Conservation (phyloP, 2,113 vertebrate species). For the Pardalotus punctatus region DNA sequence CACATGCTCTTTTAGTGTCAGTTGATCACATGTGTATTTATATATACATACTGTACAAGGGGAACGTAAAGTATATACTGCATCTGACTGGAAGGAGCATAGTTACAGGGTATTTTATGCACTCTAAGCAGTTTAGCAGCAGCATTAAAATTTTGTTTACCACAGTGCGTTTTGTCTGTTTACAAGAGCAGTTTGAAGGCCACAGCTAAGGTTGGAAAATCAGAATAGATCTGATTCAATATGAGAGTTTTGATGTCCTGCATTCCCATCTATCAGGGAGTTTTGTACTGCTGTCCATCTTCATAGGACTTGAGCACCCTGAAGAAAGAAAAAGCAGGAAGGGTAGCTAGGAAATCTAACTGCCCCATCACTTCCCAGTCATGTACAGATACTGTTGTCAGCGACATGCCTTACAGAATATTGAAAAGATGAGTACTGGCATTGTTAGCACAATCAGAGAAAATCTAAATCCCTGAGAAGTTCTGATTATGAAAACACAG, state of each 20-base stretch:
- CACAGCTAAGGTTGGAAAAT: not conserved
- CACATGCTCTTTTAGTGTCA: not conserved
- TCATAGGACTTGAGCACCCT: fast-evolving
- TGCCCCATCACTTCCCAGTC: not conserved
- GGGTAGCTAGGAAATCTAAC: not conserved
- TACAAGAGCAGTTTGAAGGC: not conserved
- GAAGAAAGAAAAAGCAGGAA: not conserved
- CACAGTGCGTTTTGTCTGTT: not conserved
- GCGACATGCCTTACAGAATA: not conserved
- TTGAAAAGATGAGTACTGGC: not conserved
- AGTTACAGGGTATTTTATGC: not conserved
- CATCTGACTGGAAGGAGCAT: not conserved
- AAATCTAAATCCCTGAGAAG: slow-evolving; percentile 47
- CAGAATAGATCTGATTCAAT: not conserved
- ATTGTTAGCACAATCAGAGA: slow-evolving; percentile 25
- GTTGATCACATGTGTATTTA: not conserved
- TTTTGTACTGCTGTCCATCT: not conserved
- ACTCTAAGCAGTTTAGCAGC: not conserved
- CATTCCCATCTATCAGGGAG: not conserved
- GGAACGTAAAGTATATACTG: not conserved
- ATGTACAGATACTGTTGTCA: not conserved
- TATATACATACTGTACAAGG: not conserved
- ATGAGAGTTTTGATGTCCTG: not conserved
- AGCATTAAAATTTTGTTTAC: not conserved
- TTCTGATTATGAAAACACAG: slow-evolving; percentile 57